Evolutionary conservation across 2,888 invertebrate genomes (phyloP), one percentile per base, ranked within the genome.

Genomic region (Uloborus plumipes): DNA sequence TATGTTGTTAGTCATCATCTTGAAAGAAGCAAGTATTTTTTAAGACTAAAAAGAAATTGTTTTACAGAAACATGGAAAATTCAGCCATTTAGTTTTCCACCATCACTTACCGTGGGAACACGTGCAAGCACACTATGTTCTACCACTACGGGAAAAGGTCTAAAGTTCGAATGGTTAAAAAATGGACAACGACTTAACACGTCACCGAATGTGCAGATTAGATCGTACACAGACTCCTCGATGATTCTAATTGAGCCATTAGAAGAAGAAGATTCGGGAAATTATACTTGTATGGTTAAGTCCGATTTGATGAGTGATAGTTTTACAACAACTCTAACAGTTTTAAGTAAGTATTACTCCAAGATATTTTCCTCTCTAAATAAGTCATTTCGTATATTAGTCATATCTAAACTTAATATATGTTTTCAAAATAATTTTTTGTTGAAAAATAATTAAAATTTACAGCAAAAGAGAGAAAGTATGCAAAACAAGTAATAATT

Each of bases 281-380:
- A 83, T 64, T 83, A 83, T 22, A 83, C 82, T 31, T 83, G 82
- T 31, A 39, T 83, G 14, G 82, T 75, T 0, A 76, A 70, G 55
- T 76, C 82, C 14, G 73, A 73, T 72, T 1, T 26, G 7, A 13
- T 22, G 18, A 65, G 72, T 0, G 82, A 83, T 47, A 83, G 76
- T n/a, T 73, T 22, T 39, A 83, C 76, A 6, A 39, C 72, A 16
- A 16, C 62, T 39, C 49, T 83, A 7, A 9, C 62, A 0, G 82
- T 83, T 16, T 77, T 83, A 15, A 53, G 82, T 83, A 72, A 81
- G 81, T 71, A 14, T 22, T 22, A 20, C n/a, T 26, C 26, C 2
- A 26, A 26, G 4, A 26, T 4, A 26, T 26, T 26, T 3, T 26
- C 26, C 4, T 2, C 26, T 26, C 26, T 26, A 26, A 26, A 26